phyloP scores from a whole-genome alignment of 2,113 vertebrate species.

The Tamias sibiricus region DNA sequence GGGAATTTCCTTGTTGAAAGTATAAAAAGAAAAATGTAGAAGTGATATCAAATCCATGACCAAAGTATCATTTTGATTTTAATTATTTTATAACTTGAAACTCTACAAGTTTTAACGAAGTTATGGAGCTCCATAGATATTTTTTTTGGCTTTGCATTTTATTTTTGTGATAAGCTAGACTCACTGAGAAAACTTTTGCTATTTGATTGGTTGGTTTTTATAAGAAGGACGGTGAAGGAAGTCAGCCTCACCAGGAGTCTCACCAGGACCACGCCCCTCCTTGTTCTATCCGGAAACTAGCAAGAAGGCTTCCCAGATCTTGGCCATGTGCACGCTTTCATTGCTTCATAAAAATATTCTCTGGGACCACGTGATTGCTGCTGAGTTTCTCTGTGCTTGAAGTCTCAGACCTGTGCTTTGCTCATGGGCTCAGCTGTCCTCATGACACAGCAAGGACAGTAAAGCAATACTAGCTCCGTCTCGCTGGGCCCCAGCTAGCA shows the following conservation, averaged over 20 bases:
- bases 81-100: not conserved
- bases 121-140: not conserved
- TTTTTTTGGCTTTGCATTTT: not conserved
- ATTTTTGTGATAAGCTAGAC: not conserved
- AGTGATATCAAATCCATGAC: not conserved
- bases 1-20: not conserved
- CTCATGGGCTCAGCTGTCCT: not conserved
- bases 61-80: not conserved
- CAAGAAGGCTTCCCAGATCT: fast-evolving
- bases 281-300: not conserved
- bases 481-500: not conserved
- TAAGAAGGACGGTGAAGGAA: not conserved
- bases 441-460: not conserved
- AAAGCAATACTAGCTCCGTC: not conserved
- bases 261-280: not conserved
- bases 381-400: not conserved
- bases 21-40: not conserved
- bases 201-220: not conserved
- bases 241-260: not conserved
- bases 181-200: too few species aligned
- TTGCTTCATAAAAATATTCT: not conserved
- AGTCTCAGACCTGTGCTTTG: not conserved
- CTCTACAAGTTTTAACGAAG: not conserved
- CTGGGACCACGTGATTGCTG: not conserved
- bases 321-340: not conserved